Conservation (phyloP, 37 sponge, comb jelly and placozoan species). For the Cladorhizidae sp. region DNA sequence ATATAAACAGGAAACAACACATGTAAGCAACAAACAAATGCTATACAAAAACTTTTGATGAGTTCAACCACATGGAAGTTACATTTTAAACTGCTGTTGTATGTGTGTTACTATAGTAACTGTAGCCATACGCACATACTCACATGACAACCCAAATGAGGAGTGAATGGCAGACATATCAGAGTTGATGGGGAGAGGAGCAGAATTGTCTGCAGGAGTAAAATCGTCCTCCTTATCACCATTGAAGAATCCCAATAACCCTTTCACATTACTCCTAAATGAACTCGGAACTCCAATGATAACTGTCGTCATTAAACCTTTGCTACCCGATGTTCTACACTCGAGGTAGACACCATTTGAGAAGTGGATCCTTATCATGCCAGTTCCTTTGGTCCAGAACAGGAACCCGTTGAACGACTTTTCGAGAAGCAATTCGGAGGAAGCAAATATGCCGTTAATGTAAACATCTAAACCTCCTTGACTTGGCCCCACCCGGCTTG, state of each 20-base stretch:
- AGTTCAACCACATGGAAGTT: too few species aligned
- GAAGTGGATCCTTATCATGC: background rate
- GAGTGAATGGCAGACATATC: background rate
- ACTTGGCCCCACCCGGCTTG: too few species aligned
- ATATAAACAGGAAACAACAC: too few species aligned
- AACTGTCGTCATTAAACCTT: too few species aligned
- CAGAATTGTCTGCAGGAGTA: too few species aligned
- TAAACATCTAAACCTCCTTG: conserved; percentile 1
- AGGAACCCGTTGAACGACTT: background rate
- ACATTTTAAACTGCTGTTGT: too few species aligned
- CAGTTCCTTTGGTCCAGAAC: background rate
- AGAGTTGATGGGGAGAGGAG: background rate
- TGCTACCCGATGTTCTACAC: background rate
- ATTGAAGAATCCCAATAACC: background rate
- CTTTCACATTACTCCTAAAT: background rate
- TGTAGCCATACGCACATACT: too few species aligned
- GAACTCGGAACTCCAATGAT: too few species aligned
- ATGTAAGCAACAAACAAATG: too few species aligned
- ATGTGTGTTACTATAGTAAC: too few species aligned
- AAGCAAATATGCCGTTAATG: background rate
- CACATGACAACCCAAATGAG: conserved; percentile 4
- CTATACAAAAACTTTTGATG: too few species aligned
- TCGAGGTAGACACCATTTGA: background rate
- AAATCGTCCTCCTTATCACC: background rate
- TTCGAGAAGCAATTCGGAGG: background rate